Evolutionary conservation across 2,888 invertebrate genomes (phyloP).

Genomic region (Diarsia dahlii): DNA sequence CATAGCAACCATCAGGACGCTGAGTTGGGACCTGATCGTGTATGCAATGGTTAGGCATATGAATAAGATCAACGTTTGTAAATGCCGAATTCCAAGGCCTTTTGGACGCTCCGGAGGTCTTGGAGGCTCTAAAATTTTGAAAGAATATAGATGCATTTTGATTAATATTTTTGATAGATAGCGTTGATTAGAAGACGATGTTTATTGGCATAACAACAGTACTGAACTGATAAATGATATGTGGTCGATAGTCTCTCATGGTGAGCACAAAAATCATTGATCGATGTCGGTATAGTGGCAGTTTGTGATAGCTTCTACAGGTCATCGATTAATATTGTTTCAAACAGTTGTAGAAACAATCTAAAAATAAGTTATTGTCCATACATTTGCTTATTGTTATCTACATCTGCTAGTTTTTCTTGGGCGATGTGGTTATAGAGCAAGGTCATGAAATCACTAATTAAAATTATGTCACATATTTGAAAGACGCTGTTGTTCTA

Average conservation of each 20-base stretch:
- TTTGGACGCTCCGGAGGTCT: constrained; percentile 61
- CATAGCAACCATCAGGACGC: constrained; percentile 84
- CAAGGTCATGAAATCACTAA: neutral
- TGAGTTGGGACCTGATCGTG: constrained; percentile 75
- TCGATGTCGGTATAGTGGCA: neutral
- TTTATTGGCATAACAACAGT: neutral
- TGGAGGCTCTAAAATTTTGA: constrained; percentile 46
- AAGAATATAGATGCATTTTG: constrained; percentile 28
- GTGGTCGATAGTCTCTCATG: neutral
- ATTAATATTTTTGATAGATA: neutral
- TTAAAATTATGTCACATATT: neutral
- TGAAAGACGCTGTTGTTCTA: neutral
- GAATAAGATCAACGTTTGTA: constrained; percentile 78
- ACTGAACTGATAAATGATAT: neutral
- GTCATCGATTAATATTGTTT: constrained; percentile 18
- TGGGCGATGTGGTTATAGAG: too few relatives aligned
- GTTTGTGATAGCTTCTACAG: constrained; percentile 9
- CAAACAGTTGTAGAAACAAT: neutral
- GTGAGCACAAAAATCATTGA: constrained; percentile 27
- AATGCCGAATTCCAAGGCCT: constrained; percentile 78
- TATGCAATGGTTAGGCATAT: constrained; percentile 73
- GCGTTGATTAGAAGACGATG: neutral
- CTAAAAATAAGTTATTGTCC: neutral
- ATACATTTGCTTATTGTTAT: neutral
- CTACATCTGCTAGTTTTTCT: neutral